These are phyloP conservation scores for Falcunculus frontatus DNA, from an alignment of 2,113 vertebrate genomes.

Conservation along the genomic window DNA sequence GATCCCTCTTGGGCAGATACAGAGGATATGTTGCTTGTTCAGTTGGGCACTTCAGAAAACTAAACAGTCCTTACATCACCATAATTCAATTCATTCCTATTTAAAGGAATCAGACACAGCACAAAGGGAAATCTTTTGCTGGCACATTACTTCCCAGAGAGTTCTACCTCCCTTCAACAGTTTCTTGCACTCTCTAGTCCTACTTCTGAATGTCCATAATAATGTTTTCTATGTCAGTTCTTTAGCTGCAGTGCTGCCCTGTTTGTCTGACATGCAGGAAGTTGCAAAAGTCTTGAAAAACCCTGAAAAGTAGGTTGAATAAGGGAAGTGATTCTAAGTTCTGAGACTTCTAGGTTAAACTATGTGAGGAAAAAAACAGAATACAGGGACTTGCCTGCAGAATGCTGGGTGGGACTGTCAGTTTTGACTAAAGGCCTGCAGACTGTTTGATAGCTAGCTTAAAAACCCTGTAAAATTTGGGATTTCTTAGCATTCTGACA, in stretches of 20 bases:
- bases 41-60: neutral
- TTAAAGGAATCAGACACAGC: neutral
- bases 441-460: neutral
- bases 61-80: neutral
- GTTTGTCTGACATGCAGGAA: slow-evolving; percentile 7
- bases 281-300: slow-evolving; percentile 38
- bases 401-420: neutral
- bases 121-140: neutral
- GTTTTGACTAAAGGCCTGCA: neutral
- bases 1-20: neutral
- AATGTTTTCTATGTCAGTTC: neutral
- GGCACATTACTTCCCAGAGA: neutral
- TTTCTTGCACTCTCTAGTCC: neutral
- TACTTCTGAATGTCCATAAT: neutral
- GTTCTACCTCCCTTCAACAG: neutral
- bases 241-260: neutral
- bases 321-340: neutral
- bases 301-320: slow-evolving; percentile 6
- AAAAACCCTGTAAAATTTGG: neutral
- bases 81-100: neutral
- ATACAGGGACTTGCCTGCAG: neutral
- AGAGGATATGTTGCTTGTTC: neutral
- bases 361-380: neutral
- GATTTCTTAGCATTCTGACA: neutral
- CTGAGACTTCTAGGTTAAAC: neutral